phyloP scores from a whole-genome alignment of 2,888 invertebrate species.

The Arrhopalites spinosus region DNA sequence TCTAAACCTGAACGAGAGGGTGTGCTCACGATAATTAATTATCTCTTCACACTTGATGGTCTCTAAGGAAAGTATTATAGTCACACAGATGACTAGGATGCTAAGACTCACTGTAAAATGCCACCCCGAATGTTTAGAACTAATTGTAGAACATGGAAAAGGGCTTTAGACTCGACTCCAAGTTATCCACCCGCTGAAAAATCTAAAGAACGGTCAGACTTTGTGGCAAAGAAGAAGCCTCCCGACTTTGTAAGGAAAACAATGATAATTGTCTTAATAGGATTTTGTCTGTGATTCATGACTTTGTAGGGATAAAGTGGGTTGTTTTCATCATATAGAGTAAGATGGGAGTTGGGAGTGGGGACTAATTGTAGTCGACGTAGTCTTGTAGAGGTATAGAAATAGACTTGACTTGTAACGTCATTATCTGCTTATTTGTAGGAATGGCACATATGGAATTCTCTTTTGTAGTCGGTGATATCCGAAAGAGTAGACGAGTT shows the following conservation, averaged over 20 bases:
- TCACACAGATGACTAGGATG: not conserved
- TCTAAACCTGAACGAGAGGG: conserved; percentile 14
- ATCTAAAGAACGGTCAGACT: no score
- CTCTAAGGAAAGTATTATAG: not conserved
- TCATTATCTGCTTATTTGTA: no score
- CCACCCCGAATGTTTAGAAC: not conserved
- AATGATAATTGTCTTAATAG: conserved; percentile 21
- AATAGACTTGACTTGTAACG: no score
- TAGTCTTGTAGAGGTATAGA: no score
- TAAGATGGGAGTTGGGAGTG: no score
- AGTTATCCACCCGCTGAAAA: not conserved
- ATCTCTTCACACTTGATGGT: conserved; percentile 19
- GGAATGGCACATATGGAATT: no score
- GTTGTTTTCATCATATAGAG: no score
- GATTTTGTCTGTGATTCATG: conserved; percentile 17
- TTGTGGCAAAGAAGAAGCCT: not conserved
- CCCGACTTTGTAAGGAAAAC: not conserved
- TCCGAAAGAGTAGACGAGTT: no score
- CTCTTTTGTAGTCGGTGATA: no score
- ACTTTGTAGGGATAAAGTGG: not conserved
- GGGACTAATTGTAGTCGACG: no score
- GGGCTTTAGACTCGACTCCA: not conserved
- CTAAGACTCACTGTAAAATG: not conserved
- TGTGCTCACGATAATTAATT: conserved; percentile 28
- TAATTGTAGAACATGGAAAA: no score